Conservation (phyloP, 2,113 vertebrate species). For the Spea bombifrons region DNA sequence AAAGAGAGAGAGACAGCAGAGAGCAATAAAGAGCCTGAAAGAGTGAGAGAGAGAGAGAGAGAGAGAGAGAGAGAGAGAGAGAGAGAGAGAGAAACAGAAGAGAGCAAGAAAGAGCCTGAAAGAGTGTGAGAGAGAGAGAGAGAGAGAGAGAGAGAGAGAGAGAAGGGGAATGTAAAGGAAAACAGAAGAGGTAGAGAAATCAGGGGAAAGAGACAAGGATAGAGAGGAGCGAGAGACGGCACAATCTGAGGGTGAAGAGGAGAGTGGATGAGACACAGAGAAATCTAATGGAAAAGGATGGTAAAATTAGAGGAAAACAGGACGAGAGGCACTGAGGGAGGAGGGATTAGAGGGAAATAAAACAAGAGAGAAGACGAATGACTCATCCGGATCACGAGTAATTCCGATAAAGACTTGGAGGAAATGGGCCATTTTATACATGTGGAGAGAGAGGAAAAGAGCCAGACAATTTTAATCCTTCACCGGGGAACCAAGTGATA, state of each 20-base stretch:
- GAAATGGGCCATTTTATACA: conserved; percentile 18
- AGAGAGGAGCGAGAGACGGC: neutral
- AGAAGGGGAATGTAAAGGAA: neutral
- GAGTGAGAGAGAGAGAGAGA: neutral
- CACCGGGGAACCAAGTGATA: neutral
- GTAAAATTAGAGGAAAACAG: neutral
- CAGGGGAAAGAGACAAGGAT: neutral
- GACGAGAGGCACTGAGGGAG: neutral
- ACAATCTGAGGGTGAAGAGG: no score
- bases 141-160: neutral
- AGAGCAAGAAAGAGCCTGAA: neutral
- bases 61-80: neutral
- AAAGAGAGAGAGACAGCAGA: no score
- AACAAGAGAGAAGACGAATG: conserved; percentile 7
- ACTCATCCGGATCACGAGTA: conserved; percentile 11
- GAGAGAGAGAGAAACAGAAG: neutral
- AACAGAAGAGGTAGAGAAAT: neutral
- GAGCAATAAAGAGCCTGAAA: no score
- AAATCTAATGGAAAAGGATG: neutral
- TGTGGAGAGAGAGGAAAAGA: neutral
- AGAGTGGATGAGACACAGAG: neutral
- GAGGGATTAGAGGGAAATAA: conserved; percentile 6
- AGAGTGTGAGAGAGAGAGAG: neutral
- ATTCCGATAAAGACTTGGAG: conserved; percentile 15
- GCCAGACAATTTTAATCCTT: neutral